These are phyloP conservation scores for Akabosia matsudoensis DNA, from an alignment of 1,140 invertebrate genomes.

Conservation along the genomic window DNA sequence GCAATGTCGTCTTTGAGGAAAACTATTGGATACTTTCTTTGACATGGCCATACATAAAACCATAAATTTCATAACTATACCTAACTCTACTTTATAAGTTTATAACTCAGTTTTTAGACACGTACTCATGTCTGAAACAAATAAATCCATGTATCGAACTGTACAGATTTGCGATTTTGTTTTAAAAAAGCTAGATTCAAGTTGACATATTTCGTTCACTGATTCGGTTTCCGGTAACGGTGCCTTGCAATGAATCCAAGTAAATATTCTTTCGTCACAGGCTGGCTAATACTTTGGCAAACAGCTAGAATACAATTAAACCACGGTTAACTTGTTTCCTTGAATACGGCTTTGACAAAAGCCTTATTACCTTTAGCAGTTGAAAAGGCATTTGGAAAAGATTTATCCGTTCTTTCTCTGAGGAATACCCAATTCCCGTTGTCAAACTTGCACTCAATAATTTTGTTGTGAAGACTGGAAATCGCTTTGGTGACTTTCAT, in stretches of 20 bases:
- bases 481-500: constrained; percentile 77
- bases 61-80: too few species aligned
- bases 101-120: too few species aligned
- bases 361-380: constrained; percentile 71
- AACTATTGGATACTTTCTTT: too few species aligned
- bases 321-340: constrained; percentile 1
- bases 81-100: too few species aligned
- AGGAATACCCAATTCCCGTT: constrained; percentile 81
- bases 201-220: too few species aligned
- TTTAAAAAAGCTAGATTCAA: background rate
- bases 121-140: too few species aligned
- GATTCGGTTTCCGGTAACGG: constrained; percentile 46
- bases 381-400: constrained; percentile 82
- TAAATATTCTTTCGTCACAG: constrained; percentile 76
- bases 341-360: background rate
- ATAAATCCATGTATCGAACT: too few species aligned
- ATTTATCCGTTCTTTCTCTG: constrained; percentile 95
- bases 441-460: constrained; percentile 88
- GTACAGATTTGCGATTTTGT: too few species aligned
- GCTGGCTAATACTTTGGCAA: constrained; percentile 62
- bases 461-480: constrained; percentile 82
- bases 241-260: constrained; percentile 68
- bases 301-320: constrained; percentile 51
- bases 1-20: too few species aligned
- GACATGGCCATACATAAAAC: too few species aligned